Percentiles rank a stretch among this genome's conserved stretches.
Conservation (phyloP, 2,797 vertebrate species). For the Pangasius larnaudii region DNA sequence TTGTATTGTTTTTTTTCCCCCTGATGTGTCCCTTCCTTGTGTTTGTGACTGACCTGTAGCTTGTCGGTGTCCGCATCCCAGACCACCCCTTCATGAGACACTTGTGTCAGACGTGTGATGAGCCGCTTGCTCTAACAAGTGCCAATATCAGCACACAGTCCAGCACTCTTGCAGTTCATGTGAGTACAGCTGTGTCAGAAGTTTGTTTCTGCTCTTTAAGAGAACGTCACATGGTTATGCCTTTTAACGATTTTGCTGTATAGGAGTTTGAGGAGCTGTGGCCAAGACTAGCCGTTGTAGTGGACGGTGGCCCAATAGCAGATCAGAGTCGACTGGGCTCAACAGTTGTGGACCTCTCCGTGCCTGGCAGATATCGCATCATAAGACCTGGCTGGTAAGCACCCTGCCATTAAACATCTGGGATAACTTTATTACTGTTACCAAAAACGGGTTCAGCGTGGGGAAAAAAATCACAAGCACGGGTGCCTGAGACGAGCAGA, state of each 20-base stretch:
- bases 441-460: background rate
- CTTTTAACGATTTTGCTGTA: background rate
- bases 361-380: constrained; percentile 82
- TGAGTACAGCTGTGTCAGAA: constrained; percentile 66
- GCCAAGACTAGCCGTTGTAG: constrained; percentile 85
- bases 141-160: constrained; percentile 87
- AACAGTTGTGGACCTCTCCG: constrained; percentile 90
- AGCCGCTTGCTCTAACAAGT: constrained; percentile 91
- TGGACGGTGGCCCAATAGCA: constrained; percentile 89
- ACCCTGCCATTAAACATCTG: background rate
- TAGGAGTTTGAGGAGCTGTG: constrained; percentile 95
- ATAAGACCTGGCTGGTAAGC: constrained; percentile 92
- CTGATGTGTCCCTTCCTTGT: background rate
- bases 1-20: background rate
- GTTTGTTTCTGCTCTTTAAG: background rate
- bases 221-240: background rate
- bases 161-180: constrained; percentile 85
- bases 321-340: constrained; percentile 89
- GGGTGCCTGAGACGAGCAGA: background rate
- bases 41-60: constrained; percentile 67
- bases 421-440: background rate
- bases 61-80: constrained; percentile 93
- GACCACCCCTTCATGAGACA: constrained; percentile 85
- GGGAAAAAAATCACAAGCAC: background rate
- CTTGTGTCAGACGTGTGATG: constrained; percentile 83